These are phyloP conservation scores for Halcyon smyrnensis DNA, from an alignment of 2,797 vertebrate genomes.

Conservation along the genomic window DNA sequence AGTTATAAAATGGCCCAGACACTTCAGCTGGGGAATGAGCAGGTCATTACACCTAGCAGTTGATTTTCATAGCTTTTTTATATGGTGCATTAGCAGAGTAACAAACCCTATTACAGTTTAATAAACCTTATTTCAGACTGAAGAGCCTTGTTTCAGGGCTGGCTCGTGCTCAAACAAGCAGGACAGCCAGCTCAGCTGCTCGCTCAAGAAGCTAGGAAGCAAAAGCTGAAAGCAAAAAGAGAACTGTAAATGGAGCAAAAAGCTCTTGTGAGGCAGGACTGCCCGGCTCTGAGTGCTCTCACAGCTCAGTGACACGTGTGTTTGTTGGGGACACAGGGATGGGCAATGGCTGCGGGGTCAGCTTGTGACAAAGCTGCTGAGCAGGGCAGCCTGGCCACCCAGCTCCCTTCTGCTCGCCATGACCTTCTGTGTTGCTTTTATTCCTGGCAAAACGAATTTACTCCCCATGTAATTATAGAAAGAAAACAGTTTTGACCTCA, in stretches of 20 bases:
- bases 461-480: slow-evolving; percentile 45
- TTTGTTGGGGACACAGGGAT: background rate
- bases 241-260: background rate
- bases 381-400: background rate
- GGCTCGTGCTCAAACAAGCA: background rate
- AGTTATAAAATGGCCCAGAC: background rate
- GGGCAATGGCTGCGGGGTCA: background rate
- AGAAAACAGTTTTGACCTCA: slow-evolving; percentile 63
- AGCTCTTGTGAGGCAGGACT: background rate
- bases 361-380: background rate
- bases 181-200: background rate
- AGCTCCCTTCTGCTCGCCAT: background rate
- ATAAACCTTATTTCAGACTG: slow-evolving; percentile 35
- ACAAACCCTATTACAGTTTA: slow-evolving; percentile 40
- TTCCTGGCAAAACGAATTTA: slow-evolving; percentile 55
- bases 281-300: background rate
- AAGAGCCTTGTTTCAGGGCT: background rate
- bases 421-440: slow-evolving; percentile 4
- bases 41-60: background rate
- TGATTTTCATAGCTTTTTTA: slow-evolving; percentile 53
- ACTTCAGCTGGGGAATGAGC: background rate
- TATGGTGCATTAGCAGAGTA: slow-evolving; percentile 47
- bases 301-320: rapidly evolving
- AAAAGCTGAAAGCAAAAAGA: background rate
- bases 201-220: background rate